Evolutionary conservation across 2,888 invertebrate species (phyloP).

Genomic region (Lomographa bimaculata): DNA sequence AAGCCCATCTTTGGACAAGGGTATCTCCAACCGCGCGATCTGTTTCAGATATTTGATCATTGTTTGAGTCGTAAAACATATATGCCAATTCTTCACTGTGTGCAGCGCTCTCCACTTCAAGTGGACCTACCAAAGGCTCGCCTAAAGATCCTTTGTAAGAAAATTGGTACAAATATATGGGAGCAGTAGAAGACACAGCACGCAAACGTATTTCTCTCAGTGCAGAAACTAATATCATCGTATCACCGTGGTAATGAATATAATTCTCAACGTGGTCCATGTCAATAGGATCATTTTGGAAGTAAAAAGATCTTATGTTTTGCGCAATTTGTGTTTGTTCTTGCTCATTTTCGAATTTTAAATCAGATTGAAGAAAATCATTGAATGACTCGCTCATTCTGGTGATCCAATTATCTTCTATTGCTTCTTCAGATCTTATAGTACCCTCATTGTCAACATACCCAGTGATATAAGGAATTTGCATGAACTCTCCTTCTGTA

Average conservation of each 20-base stretch:
- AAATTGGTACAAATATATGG: constrained; percentile 68
- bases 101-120: constrained; percentile 51
- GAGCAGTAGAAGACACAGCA: constrained; percentile 35
- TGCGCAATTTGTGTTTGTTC: constrained; percentile 43
- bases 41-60: constrained; percentile 27
- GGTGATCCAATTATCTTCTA: constrained; percentile 55
- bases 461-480: constrained; percentile 65
- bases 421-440: constrained; percentile 56
- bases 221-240: constrained; percentile 65
- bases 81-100: constrained; percentile 72
- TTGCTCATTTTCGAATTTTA: constrained; percentile 49
- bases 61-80: constrained; percentile 48
- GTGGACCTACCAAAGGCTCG: constrained; percentile 51
- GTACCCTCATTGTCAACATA: constrained; percentile 73
- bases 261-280: constrained; percentile 43
- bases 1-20: constrained; percentile 69
- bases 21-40: constrained; percentile 57
- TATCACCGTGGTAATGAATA: constrained; percentile 65
- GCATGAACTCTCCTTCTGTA: constrained; percentile 46
- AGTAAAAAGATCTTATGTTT: constrained; percentile 56
- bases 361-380: constrained; percentile 65
- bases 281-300: constrained; percentile 43
- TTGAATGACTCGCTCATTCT: constrained; percentile 60
- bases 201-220: constrained; percentile 60
- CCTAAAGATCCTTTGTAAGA: constrained; percentile 66